phyloP scores from a whole-genome alignment of 2,113 vertebrate genomes.

The Upupa epops region DNA sequence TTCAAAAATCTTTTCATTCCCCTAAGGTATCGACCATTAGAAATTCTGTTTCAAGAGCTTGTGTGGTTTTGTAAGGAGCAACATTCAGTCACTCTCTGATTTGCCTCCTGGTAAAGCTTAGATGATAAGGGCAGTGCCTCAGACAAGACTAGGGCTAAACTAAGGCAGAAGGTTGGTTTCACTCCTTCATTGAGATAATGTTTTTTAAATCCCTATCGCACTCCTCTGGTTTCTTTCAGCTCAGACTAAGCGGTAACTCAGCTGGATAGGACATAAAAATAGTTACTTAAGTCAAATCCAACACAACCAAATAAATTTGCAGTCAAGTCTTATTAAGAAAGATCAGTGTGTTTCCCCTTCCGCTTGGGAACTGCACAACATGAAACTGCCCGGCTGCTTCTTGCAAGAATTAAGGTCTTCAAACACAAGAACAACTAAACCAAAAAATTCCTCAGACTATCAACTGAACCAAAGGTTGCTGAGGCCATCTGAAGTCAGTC shows the following conservation, averaged over 20 bases:
- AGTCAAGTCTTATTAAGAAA: neutral
- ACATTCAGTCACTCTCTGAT: neutral
- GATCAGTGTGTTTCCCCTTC: neutral
- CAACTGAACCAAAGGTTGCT: neutral
- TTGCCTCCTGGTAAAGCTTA: neutral
- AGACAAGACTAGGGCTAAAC: neutral
- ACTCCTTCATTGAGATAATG: neutral
- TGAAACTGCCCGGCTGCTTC: neutral
- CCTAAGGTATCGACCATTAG: neutral
- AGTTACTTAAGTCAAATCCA: neutral
- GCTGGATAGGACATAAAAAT: neutral
- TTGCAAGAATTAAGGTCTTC: neutral
- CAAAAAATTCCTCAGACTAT: neutral
- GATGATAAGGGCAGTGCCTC: neutral
- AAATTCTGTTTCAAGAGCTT: neutral
- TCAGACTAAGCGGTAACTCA: neutral
- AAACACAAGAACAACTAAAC: neutral
- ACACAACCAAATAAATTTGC: neutral
- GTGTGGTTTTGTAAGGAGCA: neutral
- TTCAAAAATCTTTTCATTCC: neutral
- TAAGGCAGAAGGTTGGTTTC: neutral
- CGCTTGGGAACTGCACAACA: accelerated
- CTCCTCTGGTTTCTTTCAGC: neutral
- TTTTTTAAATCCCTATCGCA: neutral
- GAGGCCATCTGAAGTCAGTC: neutral